Percentiles rank a stretch among this genome's conserved stretches.
Conservation (phyloP, 2,113 vertebrate species). For the Leptobrachium leishanense region DNA sequence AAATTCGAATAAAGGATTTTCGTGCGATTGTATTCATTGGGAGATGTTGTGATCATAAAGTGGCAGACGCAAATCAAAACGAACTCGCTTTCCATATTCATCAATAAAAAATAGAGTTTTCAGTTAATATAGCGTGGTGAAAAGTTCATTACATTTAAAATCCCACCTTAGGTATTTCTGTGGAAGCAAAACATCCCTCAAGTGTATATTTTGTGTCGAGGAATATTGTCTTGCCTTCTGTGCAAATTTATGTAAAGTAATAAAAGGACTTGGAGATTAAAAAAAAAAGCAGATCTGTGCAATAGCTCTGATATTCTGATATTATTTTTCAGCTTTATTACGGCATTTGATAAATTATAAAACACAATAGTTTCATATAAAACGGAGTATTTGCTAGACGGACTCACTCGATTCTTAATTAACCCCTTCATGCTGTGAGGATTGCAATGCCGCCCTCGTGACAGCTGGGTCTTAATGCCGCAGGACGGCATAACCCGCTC, state of each 20-base stretch:
- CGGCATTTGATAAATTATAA: conserved; percentile 33
- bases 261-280: conserved; percentile 17
- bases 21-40: conserved; percentile 31
- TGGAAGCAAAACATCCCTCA: conserved; percentile 21
- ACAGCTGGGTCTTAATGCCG: no score
- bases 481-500: no score
- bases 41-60: conserved; percentile 14
- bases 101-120: conserved; percentile 36
- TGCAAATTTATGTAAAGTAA: conserved; percentile 48
- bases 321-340: conserved; percentile 27
- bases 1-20: conserved; percentile 41
- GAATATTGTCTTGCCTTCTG: conserved; percentile 39
- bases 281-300: conserved; percentile 2
- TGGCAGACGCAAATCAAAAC: conserved; percentile 8
- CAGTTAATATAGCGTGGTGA: conserved; percentile 30
- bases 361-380: neutral
- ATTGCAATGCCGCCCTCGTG: no score
- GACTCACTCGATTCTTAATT: no score
- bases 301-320: neutral
- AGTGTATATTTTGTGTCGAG: conserved; percentile 23
- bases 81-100: conserved; percentile 40
- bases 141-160: conserved; percentile 40
- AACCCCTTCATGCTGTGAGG: no score
- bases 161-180: conserved; percentile 26
- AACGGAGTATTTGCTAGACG: no score